These are phyloP conservation scores for Battus philenor DNA, from an alignment of 1,140 invertebrate genomes.

Conservation along the genomic window DNA sequence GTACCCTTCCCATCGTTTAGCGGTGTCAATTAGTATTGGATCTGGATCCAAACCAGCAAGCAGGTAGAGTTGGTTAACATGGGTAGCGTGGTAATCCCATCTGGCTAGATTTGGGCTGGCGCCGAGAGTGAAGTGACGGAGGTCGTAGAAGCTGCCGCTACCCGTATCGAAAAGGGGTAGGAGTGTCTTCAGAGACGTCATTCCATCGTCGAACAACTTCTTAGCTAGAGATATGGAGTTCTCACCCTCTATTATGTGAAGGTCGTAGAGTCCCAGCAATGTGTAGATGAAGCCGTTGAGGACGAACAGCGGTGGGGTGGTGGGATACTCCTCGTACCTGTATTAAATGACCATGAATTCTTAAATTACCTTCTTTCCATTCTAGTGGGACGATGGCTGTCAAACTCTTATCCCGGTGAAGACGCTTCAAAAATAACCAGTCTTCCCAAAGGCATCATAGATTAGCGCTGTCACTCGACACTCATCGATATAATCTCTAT, in stretches of 20 bases:
- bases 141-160: slow-evolving; percentile 96
- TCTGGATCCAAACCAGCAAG: slow-evolving; percentile 92
- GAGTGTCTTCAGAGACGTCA: slow-evolving; percentile 92
- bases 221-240: slow-evolving; percentile 81
- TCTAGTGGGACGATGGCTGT: no score
- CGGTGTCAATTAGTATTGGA: slow-evolving; percentile 88
- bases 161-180: slow-evolving; percentile 96
- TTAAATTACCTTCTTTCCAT: no score
- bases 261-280: slow-evolving; percentile 95
- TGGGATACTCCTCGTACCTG: slow-evolving; percentile 99
- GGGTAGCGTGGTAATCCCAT: slow-evolving; percentile 99
- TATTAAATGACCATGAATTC: no score
- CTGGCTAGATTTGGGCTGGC: slow-evolving; percentile 93
- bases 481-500: no score
- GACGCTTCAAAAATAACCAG: no score
- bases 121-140: slow-evolving; percentile 93
- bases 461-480: no score
- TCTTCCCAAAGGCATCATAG: no score
- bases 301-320: slow-evolving; percentile 94
- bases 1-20: slow-evolving; percentile 96
- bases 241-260: slow-evolving; percentile 81
- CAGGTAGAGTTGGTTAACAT: slow-evolving; percentile 96
- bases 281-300: slow-evolving; percentile 99
- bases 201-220: slow-evolving; percentile 89
- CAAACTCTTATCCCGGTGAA: no score